Conservation (phyloP, 2,888 invertebrate species). For the Masnerella sp. region DNA sequence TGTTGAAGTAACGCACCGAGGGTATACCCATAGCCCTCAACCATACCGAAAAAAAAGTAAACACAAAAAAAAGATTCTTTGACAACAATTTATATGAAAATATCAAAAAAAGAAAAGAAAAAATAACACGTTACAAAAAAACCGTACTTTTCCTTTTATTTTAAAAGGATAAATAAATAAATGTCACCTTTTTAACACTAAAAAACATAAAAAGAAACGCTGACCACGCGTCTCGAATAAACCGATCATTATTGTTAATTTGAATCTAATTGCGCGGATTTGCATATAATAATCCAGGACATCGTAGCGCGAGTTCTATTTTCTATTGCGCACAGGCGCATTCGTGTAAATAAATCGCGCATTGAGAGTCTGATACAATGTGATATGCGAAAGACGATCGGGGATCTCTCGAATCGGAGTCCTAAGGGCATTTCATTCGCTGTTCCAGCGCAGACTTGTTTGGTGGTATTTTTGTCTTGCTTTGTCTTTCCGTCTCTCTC, state of each 20-base stretch:
- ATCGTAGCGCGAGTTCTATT: slow-evolving; percentile 16
- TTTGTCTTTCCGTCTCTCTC: slow-evolving; percentile 65
- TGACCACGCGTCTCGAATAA: no score
- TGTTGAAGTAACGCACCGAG: no score
- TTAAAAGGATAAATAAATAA: no score
- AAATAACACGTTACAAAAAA: no score
- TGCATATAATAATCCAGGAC: slow-evolving; percentile 31
- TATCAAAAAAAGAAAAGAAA: no score
- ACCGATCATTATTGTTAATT: slow-evolving; percentile 41
- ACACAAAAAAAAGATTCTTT: no score
- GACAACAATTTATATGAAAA: no score
- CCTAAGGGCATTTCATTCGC: slow-evolving; percentile 67
- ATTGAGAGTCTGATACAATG: slow-evolving; percentile 41
- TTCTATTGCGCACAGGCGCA: slow-evolving; percentile 1
- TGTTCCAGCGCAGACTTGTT: slow-evolving; percentile 73
- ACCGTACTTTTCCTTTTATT: no score
- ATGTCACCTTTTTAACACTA: no score
- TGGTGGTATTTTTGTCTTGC: slow-evolving; percentile 55
- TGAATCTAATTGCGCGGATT: slow-evolving; percentile 34
- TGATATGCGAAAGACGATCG: slow-evolving; percentile 50
- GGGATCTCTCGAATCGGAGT: slow-evolving; percentile 47
- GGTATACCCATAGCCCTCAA: no score
- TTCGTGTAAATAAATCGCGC: slow-evolving; percentile 32
- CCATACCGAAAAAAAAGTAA: no score
- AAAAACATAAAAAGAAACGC: no score